These are phyloP conservation scores for Drosophila bocqueti DNA, from an alignment of 1,140 invertebrate species.

Conservation along the genomic window DNA sequence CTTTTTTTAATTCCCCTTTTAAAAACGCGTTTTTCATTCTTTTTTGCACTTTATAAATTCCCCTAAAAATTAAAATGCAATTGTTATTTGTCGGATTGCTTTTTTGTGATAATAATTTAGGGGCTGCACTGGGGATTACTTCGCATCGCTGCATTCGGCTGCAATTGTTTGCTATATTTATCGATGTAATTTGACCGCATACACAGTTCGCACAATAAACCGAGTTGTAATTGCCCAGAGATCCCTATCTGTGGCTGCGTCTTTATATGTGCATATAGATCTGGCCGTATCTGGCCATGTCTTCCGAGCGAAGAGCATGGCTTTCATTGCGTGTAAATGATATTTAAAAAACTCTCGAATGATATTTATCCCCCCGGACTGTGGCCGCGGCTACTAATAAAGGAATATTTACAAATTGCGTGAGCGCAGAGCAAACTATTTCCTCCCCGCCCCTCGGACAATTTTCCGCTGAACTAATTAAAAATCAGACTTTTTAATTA, in stretches of 20 bases:
- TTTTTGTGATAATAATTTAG: conserved; percentile 17
- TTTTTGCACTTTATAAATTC: conserved; percentile 7
- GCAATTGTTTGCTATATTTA: conserved; percentile 50
- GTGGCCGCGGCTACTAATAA: conserved; percentile 48
- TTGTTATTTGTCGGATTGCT: conserved; percentile 15
- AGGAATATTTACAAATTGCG: conserved; percentile 76
- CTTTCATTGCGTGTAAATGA: conserved; percentile 63
- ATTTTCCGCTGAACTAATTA: conserved; percentile 72
- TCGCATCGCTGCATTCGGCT: conserved; percentile 45
- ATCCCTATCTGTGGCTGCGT: conserved; percentile 45
- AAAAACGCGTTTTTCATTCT: conserved; percentile 3
- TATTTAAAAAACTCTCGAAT: conserved; percentile 48
- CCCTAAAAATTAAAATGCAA: conserved; percentile 4
- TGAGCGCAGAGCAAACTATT: conserved; percentile 47
- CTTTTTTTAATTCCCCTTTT: too few relatives aligned
- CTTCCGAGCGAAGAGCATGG: conserved; percentile 28
- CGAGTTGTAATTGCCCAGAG: conserved; percentile 71
- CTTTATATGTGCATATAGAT: conserved; percentile 33
- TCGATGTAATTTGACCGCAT: conserved; percentile 72
- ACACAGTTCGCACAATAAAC: conserved; percentile 72
- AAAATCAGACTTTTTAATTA: conserved; percentile 81
- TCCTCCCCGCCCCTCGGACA: conserved; percentile 3
- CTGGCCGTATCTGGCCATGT: conserved; percentile 15
- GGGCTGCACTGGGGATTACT: conserved; percentile 23
- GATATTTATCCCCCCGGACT: conserved; percentile 38